Base-by-base conservation (phyloP, 2,113 vertebrate species). In the Pitta sordida region DNA sequence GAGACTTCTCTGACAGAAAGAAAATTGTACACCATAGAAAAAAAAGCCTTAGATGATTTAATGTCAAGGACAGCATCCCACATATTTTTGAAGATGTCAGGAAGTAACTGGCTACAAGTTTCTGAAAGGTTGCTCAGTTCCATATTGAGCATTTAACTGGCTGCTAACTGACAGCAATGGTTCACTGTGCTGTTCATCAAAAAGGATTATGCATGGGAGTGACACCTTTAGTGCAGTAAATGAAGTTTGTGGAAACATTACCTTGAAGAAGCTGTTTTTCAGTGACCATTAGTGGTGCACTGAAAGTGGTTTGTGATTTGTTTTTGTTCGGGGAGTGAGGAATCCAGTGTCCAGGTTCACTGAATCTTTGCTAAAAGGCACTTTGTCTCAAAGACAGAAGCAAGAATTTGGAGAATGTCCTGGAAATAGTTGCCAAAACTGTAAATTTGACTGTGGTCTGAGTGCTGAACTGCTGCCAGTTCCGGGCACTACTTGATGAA, bases 381-480 rank as follows among this genome's bases (percentile, higher is more conserved):
- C 74, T 95, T 93, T 95, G 78, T 97, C 88, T 91, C 77, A 80
- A 71, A 95, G 77, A 86, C 79, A 94, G 77, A 19, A 91, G 34
- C 55, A 95, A 41, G 65, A n/a, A 94, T 60, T 88, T 96, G 92
- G 90, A 97, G 64, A 83, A 82, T 48, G 74, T 89, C 67, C 30
- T 49, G 93, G 94, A 89, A 94, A 82, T 32, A 34, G 43, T 70
- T 96, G 95, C 88, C 92, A 97, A 87, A 83, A 94, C 24, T 89
- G 67, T 94, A 97, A 97, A 97, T 96, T 92, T 69, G 63, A 85
- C 46, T 90, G 74, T 41, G 93, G 81, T 77, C 76, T 76, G 91
- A 96, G 83, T 34, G 75, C 63, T 92, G 80, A 93, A 41, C 52
- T 80, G 52, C 79, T 96, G 94, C 95, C 92, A 96, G 63, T 64